Evolutionary conservation across 2,797 vertebrate species (phyloP).

Genomic region (Ceyx erithaca): DNA sequence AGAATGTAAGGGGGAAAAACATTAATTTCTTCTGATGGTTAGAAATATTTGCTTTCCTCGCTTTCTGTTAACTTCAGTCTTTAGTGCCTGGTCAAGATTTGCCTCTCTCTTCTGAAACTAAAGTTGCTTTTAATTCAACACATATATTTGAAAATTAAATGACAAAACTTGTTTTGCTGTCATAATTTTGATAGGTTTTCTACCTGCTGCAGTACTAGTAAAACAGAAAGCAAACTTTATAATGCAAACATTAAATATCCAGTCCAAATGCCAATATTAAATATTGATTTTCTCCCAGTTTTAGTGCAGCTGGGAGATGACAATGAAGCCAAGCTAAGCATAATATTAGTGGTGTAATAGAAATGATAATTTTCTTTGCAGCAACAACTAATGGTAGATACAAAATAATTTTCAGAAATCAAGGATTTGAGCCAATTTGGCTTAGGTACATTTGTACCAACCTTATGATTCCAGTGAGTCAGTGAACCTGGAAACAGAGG

Average conservation of each 20-base stretch:
- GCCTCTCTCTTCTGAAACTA: background rate
- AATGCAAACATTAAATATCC: background rate
- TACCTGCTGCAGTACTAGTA: background rate
- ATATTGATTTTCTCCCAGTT: background rate
- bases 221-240: background rate
- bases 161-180: background rate
- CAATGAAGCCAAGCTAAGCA: background rate
- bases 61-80: background rate
- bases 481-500: background rate
- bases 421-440: background rate
- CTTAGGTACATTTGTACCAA: background rate
- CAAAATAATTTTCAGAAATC: background rate
- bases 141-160: background rate
- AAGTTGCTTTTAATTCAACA: background rate
- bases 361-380: background rate
- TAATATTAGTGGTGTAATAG: background rate
- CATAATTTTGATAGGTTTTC: background rate
- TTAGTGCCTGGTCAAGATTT: background rate
- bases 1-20: background rate
- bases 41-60: background rate
- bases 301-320: constrained; percentile 3
- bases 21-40: background rate
- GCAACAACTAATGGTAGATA: background rate
- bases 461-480: background rate
- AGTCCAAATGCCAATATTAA: background rate